Conservation (phyloP, 2,113 vertebrate species). For the Oplegnathus fasciatus region DNA sequence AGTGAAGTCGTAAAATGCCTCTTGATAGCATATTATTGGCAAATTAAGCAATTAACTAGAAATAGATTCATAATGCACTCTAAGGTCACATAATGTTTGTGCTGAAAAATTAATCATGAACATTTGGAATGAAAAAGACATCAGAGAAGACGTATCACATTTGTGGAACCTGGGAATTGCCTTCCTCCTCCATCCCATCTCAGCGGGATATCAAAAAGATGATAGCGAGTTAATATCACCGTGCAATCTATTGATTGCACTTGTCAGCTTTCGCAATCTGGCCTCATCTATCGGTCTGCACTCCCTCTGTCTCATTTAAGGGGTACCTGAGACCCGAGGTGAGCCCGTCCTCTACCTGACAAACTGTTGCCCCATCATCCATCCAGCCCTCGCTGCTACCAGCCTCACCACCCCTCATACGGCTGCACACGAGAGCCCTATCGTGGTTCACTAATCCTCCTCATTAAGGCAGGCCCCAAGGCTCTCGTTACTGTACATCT, state of each 20-base stretch:
- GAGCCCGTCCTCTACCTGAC: constrained; percentile 69
- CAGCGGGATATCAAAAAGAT: constrained; percentile 53
- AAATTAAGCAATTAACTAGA: constrained; percentile 45
- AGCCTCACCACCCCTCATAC: constrained; percentile 7
- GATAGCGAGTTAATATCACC: constrained; percentile 51
- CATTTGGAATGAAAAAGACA: neutral
- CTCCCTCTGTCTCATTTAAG: constrained; percentile 31
- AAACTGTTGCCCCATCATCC: constrained; percentile 42
- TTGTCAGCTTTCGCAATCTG: constrained; percentile 66
- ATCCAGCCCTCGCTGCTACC: constrained; percentile 26
- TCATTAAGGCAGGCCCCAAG: constrained; percentile 72
- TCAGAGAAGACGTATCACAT: neutral
- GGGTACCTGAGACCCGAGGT: constrained; percentile 53
- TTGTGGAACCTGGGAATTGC: constrained; percentile 19
- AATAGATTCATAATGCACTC: constrained; percentile 27
- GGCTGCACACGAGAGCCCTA: constrained; percentile 51
- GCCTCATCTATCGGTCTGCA: constrained; percentile 41
- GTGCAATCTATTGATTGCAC: constrained; percentile 65
- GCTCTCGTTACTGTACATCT: constrained; percentile 73
- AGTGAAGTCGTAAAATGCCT: constrained; percentile 25
- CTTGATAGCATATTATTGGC: constrained; percentile 26
- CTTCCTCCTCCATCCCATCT: constrained; percentile 8
- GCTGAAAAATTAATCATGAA: constrained; percentile 2
- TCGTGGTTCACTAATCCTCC: constrained; percentile 75
- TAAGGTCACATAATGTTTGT: constrained; percentile 12